Evolutionary conservation across 2,888 invertebrate species (phyloP).

Genomic region (Heliconius charithonia): DNA sequence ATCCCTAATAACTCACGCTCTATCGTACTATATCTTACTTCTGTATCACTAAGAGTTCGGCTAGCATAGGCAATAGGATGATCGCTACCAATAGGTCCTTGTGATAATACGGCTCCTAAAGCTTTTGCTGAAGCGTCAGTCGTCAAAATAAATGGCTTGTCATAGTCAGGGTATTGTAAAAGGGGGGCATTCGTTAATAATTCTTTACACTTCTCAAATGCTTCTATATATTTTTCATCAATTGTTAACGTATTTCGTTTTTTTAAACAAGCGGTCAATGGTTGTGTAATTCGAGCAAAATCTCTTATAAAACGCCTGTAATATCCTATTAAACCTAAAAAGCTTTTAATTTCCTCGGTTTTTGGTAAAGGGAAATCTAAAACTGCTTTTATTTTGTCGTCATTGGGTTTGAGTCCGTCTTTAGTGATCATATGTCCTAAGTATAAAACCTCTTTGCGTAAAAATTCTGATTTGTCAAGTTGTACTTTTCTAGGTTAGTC

Average conservation of each 20-base stretch:
- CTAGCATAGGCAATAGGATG: not conserved
- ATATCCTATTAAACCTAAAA: too few relatives aligned
- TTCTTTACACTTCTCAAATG: slow-evolving; percentile 41
- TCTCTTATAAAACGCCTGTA: slow-evolving; percentile 45
- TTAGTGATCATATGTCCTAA: slow-evolving; percentile 50
- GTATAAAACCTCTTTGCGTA: slow-evolving; percentile 34
- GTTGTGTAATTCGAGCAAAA: slow-evolving; percentile 48
- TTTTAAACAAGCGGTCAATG: slow-evolving; percentile 40
- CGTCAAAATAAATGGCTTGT: not conserved
- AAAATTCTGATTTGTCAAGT: not conserved
- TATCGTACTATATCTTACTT: slow-evolving; percentile 7
- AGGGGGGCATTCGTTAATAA: slow-evolving; percentile 40
- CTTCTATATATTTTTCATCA: slow-evolving; percentile 32
- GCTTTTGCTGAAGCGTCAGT: not conserved
- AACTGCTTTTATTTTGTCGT: slow-evolving; percentile 50
- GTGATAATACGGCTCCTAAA: not conserved
- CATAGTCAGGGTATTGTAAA: slow-evolving; percentile 47
- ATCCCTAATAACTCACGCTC: slow-evolving; percentile 52
- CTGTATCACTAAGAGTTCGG: slow-evolving; percentile 18
- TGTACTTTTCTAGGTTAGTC: slow-evolving; percentile 50
- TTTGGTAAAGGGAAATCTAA: slow-evolving; percentile 51
- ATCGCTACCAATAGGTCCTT: not conserved
- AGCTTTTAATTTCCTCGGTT: slow-evolving; percentile 49
- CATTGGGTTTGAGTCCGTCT: slow-evolving; percentile 52
- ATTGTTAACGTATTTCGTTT: slow-evolving; percentile 34